Evolutionary conservation across 2,113 vertebrate species (phyloP).

Genomic region (Xiphophorus couchianus): DNA sequence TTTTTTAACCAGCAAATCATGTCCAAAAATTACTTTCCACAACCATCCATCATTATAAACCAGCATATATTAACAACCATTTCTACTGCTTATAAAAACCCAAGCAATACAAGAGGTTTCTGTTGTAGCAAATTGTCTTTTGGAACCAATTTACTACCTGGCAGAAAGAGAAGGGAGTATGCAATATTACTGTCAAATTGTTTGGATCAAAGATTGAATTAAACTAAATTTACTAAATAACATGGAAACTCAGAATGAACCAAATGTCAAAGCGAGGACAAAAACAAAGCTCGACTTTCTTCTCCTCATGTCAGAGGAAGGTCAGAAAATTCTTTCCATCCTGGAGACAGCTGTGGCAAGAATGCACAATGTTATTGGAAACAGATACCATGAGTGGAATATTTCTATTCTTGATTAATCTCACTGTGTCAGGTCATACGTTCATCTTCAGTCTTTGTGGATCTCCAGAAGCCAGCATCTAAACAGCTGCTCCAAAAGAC

Average conservation of each 20-base stretch:
- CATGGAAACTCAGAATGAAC: neutral
- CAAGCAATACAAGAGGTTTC: slow-evolving; percentile 11
- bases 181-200: neutral
- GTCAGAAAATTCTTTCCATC: slow-evolving; percentile 55
- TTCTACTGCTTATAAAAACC: slow-evolving; percentile 21
- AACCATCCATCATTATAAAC: slow-evolving; percentile 23
- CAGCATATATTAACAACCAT: slow-evolving; percentile 19
- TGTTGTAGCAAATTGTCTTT: slow-evolving; percentile 10
- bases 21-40: slow-evolving; percentile 16
- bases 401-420: slow-evolving; percentile 35
- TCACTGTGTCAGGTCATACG: slow-evolving; percentile 22
- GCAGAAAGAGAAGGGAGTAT: neutral
- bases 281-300: slow-evolving; percentile 24
- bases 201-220: neutral
- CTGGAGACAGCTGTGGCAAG: slow-evolving; percentile 29
- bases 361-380: slow-evolving; percentile 41
- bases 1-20: slow-evolving; percentile 10
- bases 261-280: neutral
- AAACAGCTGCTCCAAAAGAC: slow-evolving; percentile 27
- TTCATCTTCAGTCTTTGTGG: slow-evolving; percentile 36
- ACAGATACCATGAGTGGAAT: slow-evolving; percentile 28
- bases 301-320: slow-evolving; percentile 26
- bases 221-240: too few species aligned
- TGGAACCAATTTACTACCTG: slow-evolving; percentile 11
- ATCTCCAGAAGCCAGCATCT: slow-evolving; percentile 16